Percentiles rank a stretch among this genome's conserved stretches.
phyloP scores from a whole-genome alignment of 2,797 vertebrate species.

The Anisognathus igniventris region DNA sequence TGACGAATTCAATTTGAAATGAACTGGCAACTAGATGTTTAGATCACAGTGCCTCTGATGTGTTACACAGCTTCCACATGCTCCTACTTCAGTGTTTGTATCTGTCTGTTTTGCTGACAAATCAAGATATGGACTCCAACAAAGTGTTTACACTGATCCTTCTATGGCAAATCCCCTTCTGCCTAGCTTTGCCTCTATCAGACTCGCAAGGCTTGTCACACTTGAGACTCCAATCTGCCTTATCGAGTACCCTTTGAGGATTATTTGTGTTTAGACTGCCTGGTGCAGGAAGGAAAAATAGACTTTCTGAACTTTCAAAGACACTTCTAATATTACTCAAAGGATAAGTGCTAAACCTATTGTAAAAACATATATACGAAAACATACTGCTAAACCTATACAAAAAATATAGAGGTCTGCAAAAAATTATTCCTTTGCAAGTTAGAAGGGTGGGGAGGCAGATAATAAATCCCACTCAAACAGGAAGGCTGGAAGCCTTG shows the following conservation, averaged over 20 bases:
- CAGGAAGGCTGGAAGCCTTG: not conserved
- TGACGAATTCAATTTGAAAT: accelerated
- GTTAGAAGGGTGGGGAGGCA: not conserved
- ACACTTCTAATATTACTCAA: not conserved
- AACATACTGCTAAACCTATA: not conserved
- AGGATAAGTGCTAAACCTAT: not conserved
- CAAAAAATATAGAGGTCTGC: not conserved
- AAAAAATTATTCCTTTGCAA: not conserved
- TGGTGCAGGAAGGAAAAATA: not conserved
- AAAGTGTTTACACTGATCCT: not conserved
- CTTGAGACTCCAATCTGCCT: not conserved
- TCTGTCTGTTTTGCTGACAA: not conserved
- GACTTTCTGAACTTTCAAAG: not conserved
- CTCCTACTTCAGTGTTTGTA: accelerated
- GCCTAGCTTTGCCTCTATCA: not conserved
- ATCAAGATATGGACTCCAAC: not conserved
- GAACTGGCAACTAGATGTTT: not conserved
- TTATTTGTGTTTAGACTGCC: not conserved
- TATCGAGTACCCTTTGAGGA: not conserved
- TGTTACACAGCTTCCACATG: not conserved
- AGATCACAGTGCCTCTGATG: not conserved
- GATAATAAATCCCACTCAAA: not conserved
- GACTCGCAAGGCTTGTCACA: not conserved
- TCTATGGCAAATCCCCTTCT: not conserved
- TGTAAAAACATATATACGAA: not conserved